phyloP scores from a whole-genome alignment of 2,113 vertebrate genomes.

The Asarcornis scutulata region DNA sequence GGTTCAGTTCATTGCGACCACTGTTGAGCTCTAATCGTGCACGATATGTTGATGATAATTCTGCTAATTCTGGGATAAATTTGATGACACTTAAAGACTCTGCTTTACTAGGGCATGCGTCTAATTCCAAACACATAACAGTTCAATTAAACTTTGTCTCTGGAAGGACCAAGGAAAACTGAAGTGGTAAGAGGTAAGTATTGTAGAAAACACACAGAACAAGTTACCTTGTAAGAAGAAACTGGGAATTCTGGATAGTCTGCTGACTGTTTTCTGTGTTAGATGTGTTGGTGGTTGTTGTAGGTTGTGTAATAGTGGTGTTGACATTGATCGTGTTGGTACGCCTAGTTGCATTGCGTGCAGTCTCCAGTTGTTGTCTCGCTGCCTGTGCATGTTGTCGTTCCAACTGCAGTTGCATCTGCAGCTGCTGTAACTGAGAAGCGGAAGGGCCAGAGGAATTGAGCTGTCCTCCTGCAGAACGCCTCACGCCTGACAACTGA shows the following conservation, averaged over 20 bases:
- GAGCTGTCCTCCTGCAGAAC: slow-evolving; percentile 95
- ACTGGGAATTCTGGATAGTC: slow-evolving; percentile 92
- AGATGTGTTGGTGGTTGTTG: slow-evolving; percentile 83
- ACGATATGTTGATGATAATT: no score
- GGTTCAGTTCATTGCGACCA: neutral
- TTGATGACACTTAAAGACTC: neutral
- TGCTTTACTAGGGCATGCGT: neutral
- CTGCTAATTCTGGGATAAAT: neutral
- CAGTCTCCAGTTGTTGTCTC: slow-evolving; percentile 93
- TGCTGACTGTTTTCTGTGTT: slow-evolving; percentile 89
- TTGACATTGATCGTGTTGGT: slow-evolving; percentile 90
- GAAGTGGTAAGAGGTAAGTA: neutral
- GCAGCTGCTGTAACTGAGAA: slow-evolving; percentile 96
- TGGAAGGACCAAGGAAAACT: neutral
- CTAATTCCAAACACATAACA: neutral
- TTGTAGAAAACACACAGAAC: neutral
- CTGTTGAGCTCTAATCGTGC: neutral
- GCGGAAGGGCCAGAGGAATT: slow-evolving; percentile 97
- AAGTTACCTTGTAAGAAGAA: slow-evolving; percentile 93
- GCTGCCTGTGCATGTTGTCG: slow-evolving; percentile 97
- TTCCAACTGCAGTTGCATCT: slow-evolving; percentile 98
- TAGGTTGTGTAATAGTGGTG: slow-evolving; percentile 87
- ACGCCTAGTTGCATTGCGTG: slow-evolving; percentile 91
- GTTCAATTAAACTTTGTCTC: neutral
- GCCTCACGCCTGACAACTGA: slow-evolving; percentile 96